Conservation (phyloP, 2,888 invertebrate genomes). For the Chloromyia formosa region DNA sequence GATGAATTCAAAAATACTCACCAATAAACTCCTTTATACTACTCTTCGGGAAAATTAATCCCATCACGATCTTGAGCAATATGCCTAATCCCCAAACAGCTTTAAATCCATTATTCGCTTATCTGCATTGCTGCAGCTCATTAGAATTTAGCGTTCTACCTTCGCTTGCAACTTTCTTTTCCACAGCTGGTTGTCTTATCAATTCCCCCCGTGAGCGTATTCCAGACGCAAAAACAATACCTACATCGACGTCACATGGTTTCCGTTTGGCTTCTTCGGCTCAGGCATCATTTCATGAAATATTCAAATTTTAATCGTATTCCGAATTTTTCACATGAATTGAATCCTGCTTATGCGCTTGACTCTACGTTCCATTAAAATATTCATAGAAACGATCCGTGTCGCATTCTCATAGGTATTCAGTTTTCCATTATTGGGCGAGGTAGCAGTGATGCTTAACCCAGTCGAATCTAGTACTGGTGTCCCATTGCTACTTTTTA, state of each 20-base stretch:
- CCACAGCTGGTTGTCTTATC: not conserved
- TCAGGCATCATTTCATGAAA: conserved; percentile 28
- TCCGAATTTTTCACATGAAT: conserved; percentile 36
- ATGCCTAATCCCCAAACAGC: too few relatives aligned
- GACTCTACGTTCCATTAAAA: conserved; percentile 15
- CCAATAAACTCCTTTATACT: too few relatives aligned
- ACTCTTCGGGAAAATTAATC: too few relatives aligned
- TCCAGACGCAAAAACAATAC: conserved; percentile 7
- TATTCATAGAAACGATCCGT: conserved; percentile 28
- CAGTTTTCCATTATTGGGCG: not conserved
- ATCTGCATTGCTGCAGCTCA: conserved; percentile 25
- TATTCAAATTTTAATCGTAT: conserved; percentile 44
- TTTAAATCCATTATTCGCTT: too few relatives aligned
- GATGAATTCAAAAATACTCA: too few relatives aligned
- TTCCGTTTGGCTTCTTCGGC: not conserved
- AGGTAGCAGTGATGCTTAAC: not conserved
- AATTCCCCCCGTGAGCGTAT: not conserved
- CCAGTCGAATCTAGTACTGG: too few relatives aligned
- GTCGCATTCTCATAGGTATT: conserved; percentile 10
- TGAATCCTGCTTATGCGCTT: conserved; percentile 1
- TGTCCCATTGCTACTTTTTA: too few relatives aligned
- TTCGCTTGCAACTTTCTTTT: not conserved
- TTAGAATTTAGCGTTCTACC: conserved; percentile 6
- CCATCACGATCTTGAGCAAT: too few relatives aligned
- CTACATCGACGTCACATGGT: not conserved